Evolutionary conservation across 2,113 vertebrate genomes (phyloP).

Genomic region (Hucho hucho): DNA sequence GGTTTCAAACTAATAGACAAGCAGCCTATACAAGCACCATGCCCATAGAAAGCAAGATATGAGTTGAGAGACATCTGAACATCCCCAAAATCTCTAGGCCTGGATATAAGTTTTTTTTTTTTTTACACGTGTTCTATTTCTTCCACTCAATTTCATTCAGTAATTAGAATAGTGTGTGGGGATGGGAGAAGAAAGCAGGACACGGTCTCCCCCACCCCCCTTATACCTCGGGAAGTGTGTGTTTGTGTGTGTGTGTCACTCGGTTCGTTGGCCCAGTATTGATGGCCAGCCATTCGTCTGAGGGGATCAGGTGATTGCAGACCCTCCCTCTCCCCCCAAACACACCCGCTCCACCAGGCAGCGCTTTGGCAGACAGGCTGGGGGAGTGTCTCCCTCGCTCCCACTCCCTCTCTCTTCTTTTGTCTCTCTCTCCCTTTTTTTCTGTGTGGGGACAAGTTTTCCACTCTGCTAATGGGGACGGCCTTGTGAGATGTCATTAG

Average conservation of each 20-base stretch:
- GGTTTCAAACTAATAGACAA: too few species aligned
- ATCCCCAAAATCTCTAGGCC: too few species aligned
- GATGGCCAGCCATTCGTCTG: slow-evolving; percentile 4
- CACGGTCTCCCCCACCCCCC: not conserved
- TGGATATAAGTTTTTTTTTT: too few species aligned
- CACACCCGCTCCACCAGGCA: not conserved
- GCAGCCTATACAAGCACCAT: too few species aligned
- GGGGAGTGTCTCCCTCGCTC: not conserved
- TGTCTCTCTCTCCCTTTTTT: slow-evolving; percentile 2
- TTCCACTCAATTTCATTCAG: too few species aligned
- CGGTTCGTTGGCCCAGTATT: too few species aligned
- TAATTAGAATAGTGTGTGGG: not conserved
- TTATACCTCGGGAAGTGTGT: too few species aligned
- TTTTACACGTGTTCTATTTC: too few species aligned
- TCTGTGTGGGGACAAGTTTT: not conserved
- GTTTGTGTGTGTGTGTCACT: slow-evolving; percentile 3
- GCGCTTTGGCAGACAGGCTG: not conserved
- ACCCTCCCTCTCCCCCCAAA: not conserved
- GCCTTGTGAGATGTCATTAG: too few species aligned
- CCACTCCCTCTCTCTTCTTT: not conserved
- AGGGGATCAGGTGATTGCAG: slow-evolving; percentile 12
- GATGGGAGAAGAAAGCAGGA: not conserved
- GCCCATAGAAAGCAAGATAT: too few species aligned
- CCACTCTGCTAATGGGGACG: too few species aligned
- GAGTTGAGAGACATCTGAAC: too few species aligned